Base-by-base conservation (phyloP, 1,140 invertebrate genomes). In the Calosoma granatense region DNA sequence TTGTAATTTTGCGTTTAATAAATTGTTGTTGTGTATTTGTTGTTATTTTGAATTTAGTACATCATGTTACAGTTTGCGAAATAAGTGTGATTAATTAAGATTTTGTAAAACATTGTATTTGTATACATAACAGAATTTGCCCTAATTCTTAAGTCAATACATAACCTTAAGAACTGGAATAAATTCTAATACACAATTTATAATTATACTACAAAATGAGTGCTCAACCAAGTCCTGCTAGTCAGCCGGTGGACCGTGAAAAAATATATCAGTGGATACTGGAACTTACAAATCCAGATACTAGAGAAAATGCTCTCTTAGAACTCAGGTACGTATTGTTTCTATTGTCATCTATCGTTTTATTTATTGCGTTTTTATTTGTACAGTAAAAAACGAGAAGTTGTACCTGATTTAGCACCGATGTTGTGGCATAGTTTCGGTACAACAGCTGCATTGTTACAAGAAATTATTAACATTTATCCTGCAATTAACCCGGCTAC, bases 381-480 rank as follows among this genome's bases (percentile, higher is more conserved):
- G 58, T 73, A 22, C 69, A 98, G 97, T 69, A 98, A 98, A 72
- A 97, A 98, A 69, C 82, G 97, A 15, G 97, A 99, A 78, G 88
- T 90, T 26, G 92, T 98, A 3, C 89, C 91, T 19, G 97, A 99
- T 69, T 74, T 99, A 56, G 95, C 96, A 0, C 92, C 95, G 0
- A 94, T 98, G 90, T 71, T 99, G 56, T 99, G 97, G 97, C 88
- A 98, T 72, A 97, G 94, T 47, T 99, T 98, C 77, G 97, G 97
- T 1, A 98, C 95, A 14, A 94, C 94, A 15, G 91, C 94, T 23
- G 94, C 94, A 39, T 75, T 99, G 1, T 77, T 99, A 1, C 95
- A 98, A 72, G 89, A 92, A 72, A 91, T 91, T 41, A 92, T 98
- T 4, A 94, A 94, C 65, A 97, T 99, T 59, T 99, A 99, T 76